A percentile compares a stretch with the other conserved stretches of the same genome.
Conservation (phyloP, 2,797 vertebrate genomes). For the Cyclopterus lumpus region DNA sequence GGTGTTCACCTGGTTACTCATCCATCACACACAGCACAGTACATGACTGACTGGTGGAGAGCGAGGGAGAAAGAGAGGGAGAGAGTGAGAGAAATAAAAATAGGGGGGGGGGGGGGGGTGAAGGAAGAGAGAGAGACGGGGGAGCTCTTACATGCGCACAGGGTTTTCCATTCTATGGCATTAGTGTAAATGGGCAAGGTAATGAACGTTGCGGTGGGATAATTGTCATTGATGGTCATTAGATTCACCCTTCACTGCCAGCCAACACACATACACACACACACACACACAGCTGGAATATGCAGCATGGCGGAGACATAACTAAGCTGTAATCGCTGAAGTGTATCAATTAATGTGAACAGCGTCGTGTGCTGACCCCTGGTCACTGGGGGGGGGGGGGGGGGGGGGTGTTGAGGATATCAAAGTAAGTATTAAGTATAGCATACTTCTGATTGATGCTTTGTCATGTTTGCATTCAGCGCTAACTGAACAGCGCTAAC, state of each 20-base stretch:
- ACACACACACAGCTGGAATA: slow-evolving; percentile 59
- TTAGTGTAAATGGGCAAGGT: slow-evolving; percentile 72
- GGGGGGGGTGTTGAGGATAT: background rate
- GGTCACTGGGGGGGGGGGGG: slow-evolving; percentile 39
- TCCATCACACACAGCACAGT: slow-evolving; percentile 79
- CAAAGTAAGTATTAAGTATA: background rate
- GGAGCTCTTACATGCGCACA: slow-evolving; percentile 54
- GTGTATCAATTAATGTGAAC: slow-evolving; percentile 82
- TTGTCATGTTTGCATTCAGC: slow-evolving; percentile 9
- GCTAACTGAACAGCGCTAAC: background rate
- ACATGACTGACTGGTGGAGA: slow-evolving; percentile 77
- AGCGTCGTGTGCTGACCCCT: slow-evolving; percentile 75
- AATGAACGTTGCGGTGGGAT: slow-evolving; percentile 74
- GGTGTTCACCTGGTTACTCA: slow-evolving; percentile 93
- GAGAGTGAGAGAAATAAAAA: background rate
- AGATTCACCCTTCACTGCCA: slow-evolving; percentile 73
- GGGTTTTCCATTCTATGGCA: slow-evolving; percentile 63
- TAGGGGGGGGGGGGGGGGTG: no score
- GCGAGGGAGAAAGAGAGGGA: slow-evolving; percentile 17
- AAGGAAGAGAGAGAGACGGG: slow-evolving; percentile 9
- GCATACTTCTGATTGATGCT: background rate
- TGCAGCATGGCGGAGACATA: slow-evolving; percentile 77
- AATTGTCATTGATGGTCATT: slow-evolving; percentile 83
- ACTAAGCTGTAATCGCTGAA: slow-evolving; percentile 81
- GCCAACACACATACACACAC: slow-evolving; percentile 21